Conservation (phyloP, 2,888 invertebrate species). For the Dolomedes plantarius region DNA sequence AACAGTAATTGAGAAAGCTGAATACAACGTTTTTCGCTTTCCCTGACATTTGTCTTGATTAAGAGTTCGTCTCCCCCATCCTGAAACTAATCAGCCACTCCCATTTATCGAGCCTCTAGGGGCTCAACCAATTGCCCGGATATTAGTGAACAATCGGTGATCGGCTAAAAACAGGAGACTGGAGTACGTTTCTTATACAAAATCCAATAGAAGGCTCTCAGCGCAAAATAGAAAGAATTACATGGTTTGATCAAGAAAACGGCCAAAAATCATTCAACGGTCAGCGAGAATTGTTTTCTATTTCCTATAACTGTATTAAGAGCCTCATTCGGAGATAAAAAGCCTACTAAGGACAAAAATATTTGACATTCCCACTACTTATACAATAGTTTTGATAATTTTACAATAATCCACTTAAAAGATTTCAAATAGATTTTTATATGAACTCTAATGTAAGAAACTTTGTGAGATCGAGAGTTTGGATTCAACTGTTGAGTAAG, state of each 20-base stretch:
- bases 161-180: constrained; percentile 10
- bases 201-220: background rate
- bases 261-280: background rate
- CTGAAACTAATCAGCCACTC: constrained; percentile 19
- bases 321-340: too few species aligned
- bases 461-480: too few species aligned
- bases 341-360: too few species aligned
- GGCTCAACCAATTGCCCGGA: background rate
- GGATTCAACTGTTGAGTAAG: too few species aligned
- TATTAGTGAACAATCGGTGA: constrained; percentile 21
- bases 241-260: background rate
- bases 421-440: too few species aligned
- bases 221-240: background rate
- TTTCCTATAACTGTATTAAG: too few species aligned
- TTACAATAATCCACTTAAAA: too few species aligned
- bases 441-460: too few species aligned
- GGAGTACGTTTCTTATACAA: background rate
- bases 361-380: too few species aligned
- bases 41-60: constrained; percentile 52
- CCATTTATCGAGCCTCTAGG: constrained; percentile 5
- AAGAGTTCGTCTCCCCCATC: background rate
- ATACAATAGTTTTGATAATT: too few species aligned
- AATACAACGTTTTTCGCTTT: constrained; percentile 55
- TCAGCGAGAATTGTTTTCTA: constrained; percentile 3
- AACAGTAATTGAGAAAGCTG: constrained; percentile 19